Percentiles rank a stretch among this genome's conserved stretches.
phyloP scores from a whole-genome alignment of 2,797 vertebrate species.

The Sparus aurata region DNA sequence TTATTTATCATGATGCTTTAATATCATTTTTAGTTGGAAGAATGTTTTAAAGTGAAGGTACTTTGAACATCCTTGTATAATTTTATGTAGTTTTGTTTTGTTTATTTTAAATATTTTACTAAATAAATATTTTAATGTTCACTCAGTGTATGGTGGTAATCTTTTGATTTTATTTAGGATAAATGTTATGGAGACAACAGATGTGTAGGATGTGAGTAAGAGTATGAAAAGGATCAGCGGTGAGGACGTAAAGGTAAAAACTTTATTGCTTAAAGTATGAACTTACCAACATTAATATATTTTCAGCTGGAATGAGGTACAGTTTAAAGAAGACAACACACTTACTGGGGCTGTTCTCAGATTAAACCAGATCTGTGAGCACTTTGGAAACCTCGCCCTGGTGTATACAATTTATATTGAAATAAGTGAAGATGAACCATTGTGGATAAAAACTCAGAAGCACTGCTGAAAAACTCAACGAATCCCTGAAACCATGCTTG shows the following conservation, averaged over 20 bases:
- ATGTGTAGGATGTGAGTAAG: neutral
- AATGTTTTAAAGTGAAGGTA: constrained; percentile 81
- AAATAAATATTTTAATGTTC: constrained; percentile 91
- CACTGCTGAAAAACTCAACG: constrained; percentile 4
- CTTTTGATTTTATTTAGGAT: constrained; percentile 9
- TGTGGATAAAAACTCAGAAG: neutral
- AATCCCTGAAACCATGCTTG: constrained; percentile 35
- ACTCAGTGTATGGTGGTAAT: constrained; percentile 8
- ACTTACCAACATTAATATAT: constrained; percentile 7
- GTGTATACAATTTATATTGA: neutral
- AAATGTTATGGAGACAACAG: neutral
- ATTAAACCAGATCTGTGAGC: constrained; percentile 7
- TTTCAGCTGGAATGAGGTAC: constrained; percentile 57
- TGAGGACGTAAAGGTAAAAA: constrained; percentile 51
- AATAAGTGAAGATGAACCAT: neutral
- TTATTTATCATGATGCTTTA: constrained; percentile 86
- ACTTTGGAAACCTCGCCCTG: neutral
- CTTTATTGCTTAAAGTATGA: constrained; percentile 67
- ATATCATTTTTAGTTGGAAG: constrained; percentile 80
- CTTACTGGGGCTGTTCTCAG: neutral
- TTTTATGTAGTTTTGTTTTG: constrained; percentile 88
- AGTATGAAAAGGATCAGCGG: neutral
- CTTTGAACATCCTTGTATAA: constrained; percentile 85
- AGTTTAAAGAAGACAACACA: constrained; percentile 21
- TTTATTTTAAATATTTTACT: constrained; percentile 91